Evolutionary conservation across 2,797 vertebrate genomes (phyloP).

Genomic region (Sebastes paucispinis): DNA sequence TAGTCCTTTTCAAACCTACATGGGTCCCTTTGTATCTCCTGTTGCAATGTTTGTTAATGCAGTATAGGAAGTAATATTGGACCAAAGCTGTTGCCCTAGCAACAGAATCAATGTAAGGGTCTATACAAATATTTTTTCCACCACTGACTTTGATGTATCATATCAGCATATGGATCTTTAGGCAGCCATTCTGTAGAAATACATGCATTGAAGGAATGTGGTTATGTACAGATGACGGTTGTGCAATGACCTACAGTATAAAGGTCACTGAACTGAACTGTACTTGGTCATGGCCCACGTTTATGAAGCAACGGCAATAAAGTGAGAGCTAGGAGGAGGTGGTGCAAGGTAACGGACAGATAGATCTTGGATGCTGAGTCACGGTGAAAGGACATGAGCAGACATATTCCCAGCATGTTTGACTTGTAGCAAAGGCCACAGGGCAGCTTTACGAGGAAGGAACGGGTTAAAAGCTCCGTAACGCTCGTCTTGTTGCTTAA

Average conservation of each 20-base stretch:
- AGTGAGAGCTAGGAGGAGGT: slow-evolving; percentile 18
- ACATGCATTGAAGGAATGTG: neutral
- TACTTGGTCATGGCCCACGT: slow-evolving; percentile 32
- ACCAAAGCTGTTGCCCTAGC: no score
- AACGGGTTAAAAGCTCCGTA: neutral
- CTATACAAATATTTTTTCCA: neutral
- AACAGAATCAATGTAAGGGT: no score
- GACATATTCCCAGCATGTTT: slow-evolving; percentile 23
- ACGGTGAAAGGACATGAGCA: slow-evolving; percentile 46
- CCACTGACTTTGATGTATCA: neutral
- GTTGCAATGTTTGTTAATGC: no score
- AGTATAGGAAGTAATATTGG: no score
- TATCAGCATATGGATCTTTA: neutral
- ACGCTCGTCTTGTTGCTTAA: slow-evolving; percentile 20
- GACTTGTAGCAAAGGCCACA: neutral
- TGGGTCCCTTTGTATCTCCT: no score
- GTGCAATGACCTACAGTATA: slow-evolving; percentile 29
- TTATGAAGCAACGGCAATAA: slow-evolving; percentile 58
- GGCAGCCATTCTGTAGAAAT: neutral
- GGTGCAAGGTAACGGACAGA: neutral
- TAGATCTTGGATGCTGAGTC: slow-evolving; percentile 47
- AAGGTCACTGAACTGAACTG: slow-evolving; percentile 31
- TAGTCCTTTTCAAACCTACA: no score
- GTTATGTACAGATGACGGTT: slow-evolving; percentile 18
- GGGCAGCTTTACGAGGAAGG: neutral